These are phyloP conservation scores for Merodon equestris DNA, from an alignment of 2,888 invertebrate species.

Conservation along the genomic window DNA sequence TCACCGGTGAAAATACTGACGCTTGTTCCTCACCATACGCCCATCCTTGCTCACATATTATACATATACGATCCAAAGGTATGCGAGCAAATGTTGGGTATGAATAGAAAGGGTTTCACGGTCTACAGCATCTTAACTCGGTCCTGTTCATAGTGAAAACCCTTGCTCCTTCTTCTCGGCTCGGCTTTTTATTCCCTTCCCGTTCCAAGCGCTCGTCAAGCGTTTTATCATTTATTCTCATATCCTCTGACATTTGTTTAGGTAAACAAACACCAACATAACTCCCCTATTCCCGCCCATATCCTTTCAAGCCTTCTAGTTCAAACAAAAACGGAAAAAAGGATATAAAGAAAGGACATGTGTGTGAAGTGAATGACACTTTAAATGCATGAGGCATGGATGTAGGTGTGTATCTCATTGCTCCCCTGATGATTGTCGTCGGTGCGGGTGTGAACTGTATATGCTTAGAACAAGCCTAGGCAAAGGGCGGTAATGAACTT, in stretches of 20 bases:
- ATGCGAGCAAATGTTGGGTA: constrained; percentile 27
- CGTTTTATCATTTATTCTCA: constrained; percentile 39
- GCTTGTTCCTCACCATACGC: constrained; percentile 16
- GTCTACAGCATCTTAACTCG: constrained; percentile 65
- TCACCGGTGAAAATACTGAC: constrained; percentile 54
- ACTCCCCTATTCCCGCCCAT: neutral
- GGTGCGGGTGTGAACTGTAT: constrained; percentile 61
- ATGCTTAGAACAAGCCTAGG: constrained; percentile 26
- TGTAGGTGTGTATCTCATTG: constrained; percentile 23
- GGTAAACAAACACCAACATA: constrained; percentile 2
- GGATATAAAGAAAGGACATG: neutral
- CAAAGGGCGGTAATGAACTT: constrained; percentile 63
- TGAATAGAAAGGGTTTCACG: constrained; percentile 66
- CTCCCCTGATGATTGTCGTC: constrained; percentile 61
- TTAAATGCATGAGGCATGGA: constrained; percentile 25
- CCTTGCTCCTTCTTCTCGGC: constrained; percentile 2
- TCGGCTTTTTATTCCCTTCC: neutral
- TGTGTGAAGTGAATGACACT: constrained; percentile 63
- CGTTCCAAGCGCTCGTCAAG: constrained; percentile 14
- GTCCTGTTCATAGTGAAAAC: constrained; percentile 33
- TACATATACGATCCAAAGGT: neutral
- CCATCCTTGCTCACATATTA: constrained; percentile 3
- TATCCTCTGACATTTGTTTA: constrained; percentile 43
- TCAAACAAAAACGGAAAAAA: constrained; percentile 51
- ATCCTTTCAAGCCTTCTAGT: constrained; percentile 48